Evolutionary conservation across 1,140 invertebrate genomes (phyloP), one percentile per base, ranked within the genome.

Genomic region (Caenorhabditis tropicalis): DNA sequence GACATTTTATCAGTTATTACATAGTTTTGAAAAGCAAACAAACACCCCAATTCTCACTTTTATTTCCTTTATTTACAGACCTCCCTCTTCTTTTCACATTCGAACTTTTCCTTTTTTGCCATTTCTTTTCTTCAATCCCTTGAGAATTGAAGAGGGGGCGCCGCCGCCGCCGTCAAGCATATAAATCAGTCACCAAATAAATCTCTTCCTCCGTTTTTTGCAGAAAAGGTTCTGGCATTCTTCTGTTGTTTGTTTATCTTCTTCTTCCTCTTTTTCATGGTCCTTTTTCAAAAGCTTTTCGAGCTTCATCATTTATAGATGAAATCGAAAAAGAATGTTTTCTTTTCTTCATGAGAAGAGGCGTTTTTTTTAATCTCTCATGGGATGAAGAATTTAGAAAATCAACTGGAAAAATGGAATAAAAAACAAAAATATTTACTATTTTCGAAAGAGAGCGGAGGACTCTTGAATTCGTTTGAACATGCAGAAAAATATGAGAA

Each of bases 161-260:
- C 53, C 65, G 58, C 65, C 5, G 53, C 53, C 65, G 58, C 65
- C 65, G 65, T 31, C 65, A 43, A 74, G 36, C 65, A n/a, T 36
- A 74, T 74, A 74, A 74, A 74, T 74, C 65, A 74, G 65, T 74
- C 65, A 74, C 65, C 65, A 74, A 74, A 74, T 74, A 74, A 74
- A 74, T 74, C 36, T 74, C 33, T 43, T 46, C 36, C 65, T 43
- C 36, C n/a, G 19, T 43, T 74, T 74, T 74, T 36, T 33, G 36
- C 65, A 74, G n/a, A 74, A 74, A 74, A 74, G n/a, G 29, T 24
- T 74, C 65, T 74, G 65, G 65, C 65, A 43, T 74, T 74, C 36
- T 74, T 39, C n/a, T 46, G 24, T 43, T 74, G 65, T 74, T 74
- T 74, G 65, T 43, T 43, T 74, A 43, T 74, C 36, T 74, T 74